Evolutionary conservation across 1,140 invertebrate genomes (phyloP), one percentile per base, ranked within the genome.

Genomic region (Meloidogyne hapla): DNA sequence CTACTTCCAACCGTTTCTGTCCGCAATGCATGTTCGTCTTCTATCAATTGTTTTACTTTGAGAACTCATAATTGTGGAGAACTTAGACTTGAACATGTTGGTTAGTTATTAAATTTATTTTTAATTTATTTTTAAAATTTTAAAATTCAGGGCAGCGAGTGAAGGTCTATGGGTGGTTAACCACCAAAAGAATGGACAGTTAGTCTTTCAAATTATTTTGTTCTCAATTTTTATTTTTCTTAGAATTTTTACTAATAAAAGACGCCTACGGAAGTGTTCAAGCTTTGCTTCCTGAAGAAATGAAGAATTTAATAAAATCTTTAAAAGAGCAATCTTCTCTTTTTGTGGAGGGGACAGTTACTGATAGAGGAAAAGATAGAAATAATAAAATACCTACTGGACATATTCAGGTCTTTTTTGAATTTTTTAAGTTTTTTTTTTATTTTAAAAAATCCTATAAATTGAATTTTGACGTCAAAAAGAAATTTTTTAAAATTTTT

Each of bases 61-160:
- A 48, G 81, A 61, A 78, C 82, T 6, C 82, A 81, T 61, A 83
- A 81, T 33, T 83, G 81, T 69, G 81, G 81, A 13, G 75, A 83
- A 56, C 67, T 83, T n/a, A 40, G 79, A 26, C 21, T 69, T 10
- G 12, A 48, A 13, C 6, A 83, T 73, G 77, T 83, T 63, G 82
- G 82, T 81, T 61, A 15, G 65, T 61, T n/a, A 9, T 25, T 33
- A 67, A 4, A 2, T 72, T 69, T 79, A 15, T 21, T 77, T 77
- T 26, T 8, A 10, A 48, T 76, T 10, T 66, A 26, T 23, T 33
- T 0, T 33, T 33, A 33, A 33, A 33, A 33, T 33, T 10, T 62
- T 38, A 42, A 23, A 15, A 15, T 25, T 61, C 13, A 81, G 81
- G 82, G 18, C 2, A 69, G 1, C 15, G 42, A 64, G 81, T 83